Conservation (phyloP, 2,888 invertebrate genomes). For the Rotaria sp. region DNA sequence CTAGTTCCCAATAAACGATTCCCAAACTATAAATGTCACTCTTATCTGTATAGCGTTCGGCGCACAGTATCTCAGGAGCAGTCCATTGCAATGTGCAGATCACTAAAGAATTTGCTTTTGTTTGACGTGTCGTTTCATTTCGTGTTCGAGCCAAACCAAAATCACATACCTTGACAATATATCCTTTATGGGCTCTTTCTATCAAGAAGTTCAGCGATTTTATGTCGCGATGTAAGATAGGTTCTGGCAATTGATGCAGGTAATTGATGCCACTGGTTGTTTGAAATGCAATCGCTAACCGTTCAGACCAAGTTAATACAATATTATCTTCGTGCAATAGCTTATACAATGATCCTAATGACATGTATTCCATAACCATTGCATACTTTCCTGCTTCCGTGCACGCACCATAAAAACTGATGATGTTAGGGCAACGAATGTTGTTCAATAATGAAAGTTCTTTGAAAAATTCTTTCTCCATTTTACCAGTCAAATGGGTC, state of each 20-base stretch:
- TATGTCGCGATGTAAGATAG: constrained; percentile 50
- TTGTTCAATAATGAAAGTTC: background rate
- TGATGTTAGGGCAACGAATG: background rate
- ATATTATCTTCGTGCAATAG: constrained; percentile 44
- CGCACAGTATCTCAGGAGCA: background rate
- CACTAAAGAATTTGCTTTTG: background rate
- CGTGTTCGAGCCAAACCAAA: background rate
- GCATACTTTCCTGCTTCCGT: constrained; percentile 45
- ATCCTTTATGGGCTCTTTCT: background rate
- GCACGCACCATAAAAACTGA: constrained; percentile 47
- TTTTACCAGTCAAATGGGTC: background rate
- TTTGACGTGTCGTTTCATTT: background rate
- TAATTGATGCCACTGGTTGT: constrained; percentile 50
- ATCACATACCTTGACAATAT: background rate
- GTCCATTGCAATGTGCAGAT: background rate
- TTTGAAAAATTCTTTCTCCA: background rate
- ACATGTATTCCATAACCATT: constrained; percentile 50
- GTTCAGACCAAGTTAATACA: background rate
- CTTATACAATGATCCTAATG: constrained; percentile 47
- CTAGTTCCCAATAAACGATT: no score
- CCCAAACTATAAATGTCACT: no score
- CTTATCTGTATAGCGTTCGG: background rate
- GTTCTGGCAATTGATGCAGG: constrained; percentile 48
- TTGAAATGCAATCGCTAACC: constrained; percentile 47
- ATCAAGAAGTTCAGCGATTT: constrained; percentile 51